Evolutionary conservation across 2,113 vertebrate species (phyloP).

Genomic region (Tichodroma muraria): DNA sequence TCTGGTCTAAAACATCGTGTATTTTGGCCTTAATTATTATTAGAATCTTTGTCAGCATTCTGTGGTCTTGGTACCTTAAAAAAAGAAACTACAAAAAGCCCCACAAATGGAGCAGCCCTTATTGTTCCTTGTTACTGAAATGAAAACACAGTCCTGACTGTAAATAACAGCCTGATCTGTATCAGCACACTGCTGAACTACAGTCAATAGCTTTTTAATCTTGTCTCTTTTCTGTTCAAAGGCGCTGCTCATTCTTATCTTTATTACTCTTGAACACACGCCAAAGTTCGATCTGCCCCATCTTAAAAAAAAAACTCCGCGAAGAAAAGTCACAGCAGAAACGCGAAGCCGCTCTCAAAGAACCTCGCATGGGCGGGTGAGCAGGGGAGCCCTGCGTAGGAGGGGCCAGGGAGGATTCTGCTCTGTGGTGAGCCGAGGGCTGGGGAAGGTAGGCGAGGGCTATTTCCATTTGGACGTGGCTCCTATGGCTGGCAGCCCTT

Average conservation of each 20-base stretch:
- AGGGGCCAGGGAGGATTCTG: not conserved
- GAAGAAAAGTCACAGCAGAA: not conserved
- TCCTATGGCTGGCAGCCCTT: not conserved
- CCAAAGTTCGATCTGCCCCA: not conserved
- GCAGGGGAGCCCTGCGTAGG: not conserved
- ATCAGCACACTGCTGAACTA: not conserved
- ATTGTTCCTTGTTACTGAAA: not conserved
- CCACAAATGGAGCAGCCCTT: not conserved
- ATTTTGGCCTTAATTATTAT: not conserved
- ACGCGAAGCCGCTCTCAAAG: not conserved
- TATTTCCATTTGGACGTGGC: not conserved
- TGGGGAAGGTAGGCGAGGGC: not conserved
- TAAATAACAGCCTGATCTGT: not conserved
- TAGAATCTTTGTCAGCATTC: not conserved
- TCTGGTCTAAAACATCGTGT: not conserved
- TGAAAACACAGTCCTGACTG: not conserved
- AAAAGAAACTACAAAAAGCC: not conserved
- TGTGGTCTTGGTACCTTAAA: not conserved
- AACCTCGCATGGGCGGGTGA: not conserved
- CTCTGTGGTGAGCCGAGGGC: not conserved
- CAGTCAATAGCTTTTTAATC: not conserved
- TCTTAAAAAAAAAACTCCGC: not conserved
- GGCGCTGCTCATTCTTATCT: constrained; percentile 14
- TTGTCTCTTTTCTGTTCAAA: not conserved
- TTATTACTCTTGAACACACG: not conserved